Conservation (phyloP, 1,140 invertebrate species). For the Epicauta chinensis region DNA sequence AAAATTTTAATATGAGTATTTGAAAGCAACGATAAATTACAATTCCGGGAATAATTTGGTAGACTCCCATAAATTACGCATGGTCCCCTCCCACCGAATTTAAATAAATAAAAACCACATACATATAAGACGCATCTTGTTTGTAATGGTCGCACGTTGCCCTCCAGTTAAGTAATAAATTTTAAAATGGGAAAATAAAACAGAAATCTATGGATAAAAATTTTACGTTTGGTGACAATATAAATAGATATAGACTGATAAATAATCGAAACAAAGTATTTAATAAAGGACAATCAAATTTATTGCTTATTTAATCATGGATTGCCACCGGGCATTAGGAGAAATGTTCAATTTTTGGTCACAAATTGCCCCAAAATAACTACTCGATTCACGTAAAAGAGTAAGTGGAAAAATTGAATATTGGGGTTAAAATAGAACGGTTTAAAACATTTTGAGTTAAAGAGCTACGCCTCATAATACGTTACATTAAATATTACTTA, state of each 20-base stretch:
- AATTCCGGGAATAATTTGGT: conserved; percentile 18
- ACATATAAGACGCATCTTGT: conserved; percentile 11
- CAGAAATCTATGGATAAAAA: conserved; percentile 14
- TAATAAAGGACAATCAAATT: too few species aligned
- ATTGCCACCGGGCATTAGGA: too few species aligned
- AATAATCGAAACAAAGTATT: conserved; percentile 20
- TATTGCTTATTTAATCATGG: too few species aligned
- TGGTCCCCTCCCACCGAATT: conserved; percentile 15
- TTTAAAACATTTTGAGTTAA: too few species aligned
- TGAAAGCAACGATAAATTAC: conserved; percentile 13
- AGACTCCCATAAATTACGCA: conserved; percentile 12
- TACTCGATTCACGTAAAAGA: too few species aligned
- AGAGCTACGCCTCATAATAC: too few species aligned
- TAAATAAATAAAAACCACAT: conserved; percentile 16
- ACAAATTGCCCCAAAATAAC: too few species aligned
- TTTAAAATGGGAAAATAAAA: conserved; percentile 3
- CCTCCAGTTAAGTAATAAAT: conserved; percentile 6
- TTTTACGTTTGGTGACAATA: conserved; percentile 22
- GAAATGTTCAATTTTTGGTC: too few species aligned
- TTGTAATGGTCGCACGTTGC: conserved; percentile 10
- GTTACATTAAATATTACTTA: too few species aligned
- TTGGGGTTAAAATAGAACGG: too few species aligned
- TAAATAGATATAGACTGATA: conserved; percentile 22
- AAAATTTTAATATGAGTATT: conserved; percentile 16
- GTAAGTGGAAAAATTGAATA: too few species aligned